phyloP scores from a whole-genome alignment of 2,888 invertebrate genomes.

The Ypsolopha scabrella region DNA sequence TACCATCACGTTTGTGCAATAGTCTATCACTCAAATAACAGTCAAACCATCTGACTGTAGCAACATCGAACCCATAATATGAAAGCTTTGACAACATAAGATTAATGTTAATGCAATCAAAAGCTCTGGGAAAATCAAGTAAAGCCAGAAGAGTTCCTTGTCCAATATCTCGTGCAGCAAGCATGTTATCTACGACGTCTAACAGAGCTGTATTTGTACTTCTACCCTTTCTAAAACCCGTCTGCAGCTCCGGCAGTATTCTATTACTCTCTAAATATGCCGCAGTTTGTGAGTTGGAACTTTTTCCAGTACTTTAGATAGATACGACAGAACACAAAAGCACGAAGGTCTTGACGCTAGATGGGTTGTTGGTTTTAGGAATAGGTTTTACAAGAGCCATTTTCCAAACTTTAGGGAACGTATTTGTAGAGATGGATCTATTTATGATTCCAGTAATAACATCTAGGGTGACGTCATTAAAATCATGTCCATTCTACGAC shows the following conservation, averaged over 20 bases:
- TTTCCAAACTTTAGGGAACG: slow-evolving; percentile 17
- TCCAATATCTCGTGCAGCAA: slow-evolving; percentile 14
- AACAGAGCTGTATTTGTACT: slow-evolving; percentile 19
- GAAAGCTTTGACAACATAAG: slow-evolving; percentile 13
- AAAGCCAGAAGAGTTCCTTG: slow-evolving; percentile 14
- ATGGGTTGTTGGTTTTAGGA: slow-evolving; percentile 13
- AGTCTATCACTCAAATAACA: slow-evolving; percentile 1
- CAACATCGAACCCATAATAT: slow-evolving; percentile 5
- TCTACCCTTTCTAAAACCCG: slow-evolving; percentile 16
- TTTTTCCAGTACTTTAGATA: slow-evolving; percentile 16
- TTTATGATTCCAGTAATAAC: slow-evolving; percentile 10
- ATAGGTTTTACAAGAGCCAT: slow-evolving; percentile 15
- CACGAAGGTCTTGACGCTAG: slow-evolving; percentile 12
- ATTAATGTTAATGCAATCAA: slow-evolving; percentile 17
- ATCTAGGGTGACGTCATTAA: slow-evolving; percentile 6
- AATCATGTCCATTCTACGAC: slow-evolving; percentile 9
- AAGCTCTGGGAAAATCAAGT: slow-evolving; percentile 22
- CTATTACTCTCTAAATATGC: slow-evolving; percentile 13
- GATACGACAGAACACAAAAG: slow-evolving; percentile 15
- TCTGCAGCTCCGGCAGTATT: slow-evolving; percentile 16
- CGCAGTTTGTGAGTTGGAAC: slow-evolving; percentile 12
- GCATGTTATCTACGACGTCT: slow-evolving; percentile 16
- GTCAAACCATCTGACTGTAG: slow-evolving; percentile 4
- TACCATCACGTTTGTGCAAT: not conserved
- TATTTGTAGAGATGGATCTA: slow-evolving; percentile 3